phyloP scores from a whole-genome alignment of 2,888 invertebrate species.

The Tipula vernalis region DNA sequence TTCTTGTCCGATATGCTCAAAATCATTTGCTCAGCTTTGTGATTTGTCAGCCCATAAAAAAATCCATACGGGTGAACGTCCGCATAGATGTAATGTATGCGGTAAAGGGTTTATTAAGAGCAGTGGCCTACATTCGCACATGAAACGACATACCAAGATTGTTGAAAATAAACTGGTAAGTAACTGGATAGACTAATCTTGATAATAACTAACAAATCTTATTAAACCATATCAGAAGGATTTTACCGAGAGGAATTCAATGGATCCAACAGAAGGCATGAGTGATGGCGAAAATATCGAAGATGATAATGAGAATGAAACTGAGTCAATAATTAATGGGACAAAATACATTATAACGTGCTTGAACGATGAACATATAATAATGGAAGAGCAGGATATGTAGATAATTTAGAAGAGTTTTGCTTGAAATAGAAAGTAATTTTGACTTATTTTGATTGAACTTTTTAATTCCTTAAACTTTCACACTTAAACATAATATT shows the following conservation, averaged over 20 bases:
- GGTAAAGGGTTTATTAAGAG: conserved; percentile 18
- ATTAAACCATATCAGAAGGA: background rate
- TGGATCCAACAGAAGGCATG: background rate
- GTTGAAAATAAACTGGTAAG: background rate
- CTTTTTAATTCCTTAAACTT: background rate
- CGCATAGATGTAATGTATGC: conserved; percentile 18
- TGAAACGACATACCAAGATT: background rate
- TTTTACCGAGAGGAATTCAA: background rate
- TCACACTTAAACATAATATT: too few species aligned
- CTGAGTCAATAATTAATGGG: background rate
- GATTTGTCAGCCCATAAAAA: conserved; percentile 19
- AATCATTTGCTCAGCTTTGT: conserved; percentile 20
- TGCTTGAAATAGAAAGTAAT: background rate
- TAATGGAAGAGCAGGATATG: background rate
- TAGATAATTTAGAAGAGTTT: background rate
- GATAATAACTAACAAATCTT: background rate
- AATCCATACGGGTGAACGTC: conserved; percentile 20
- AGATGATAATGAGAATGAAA: background rate
- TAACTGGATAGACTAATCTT: background rate
- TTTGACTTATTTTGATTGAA: background rate
- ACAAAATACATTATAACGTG: background rate
- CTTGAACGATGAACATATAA: background rate
- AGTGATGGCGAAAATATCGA: background rate
- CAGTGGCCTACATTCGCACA: background rate
- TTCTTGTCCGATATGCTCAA: conserved; percentile 15